Conservation (phyloP, 2,888 invertebrate genomes). For the Drosophila buzzatii region DNA sequence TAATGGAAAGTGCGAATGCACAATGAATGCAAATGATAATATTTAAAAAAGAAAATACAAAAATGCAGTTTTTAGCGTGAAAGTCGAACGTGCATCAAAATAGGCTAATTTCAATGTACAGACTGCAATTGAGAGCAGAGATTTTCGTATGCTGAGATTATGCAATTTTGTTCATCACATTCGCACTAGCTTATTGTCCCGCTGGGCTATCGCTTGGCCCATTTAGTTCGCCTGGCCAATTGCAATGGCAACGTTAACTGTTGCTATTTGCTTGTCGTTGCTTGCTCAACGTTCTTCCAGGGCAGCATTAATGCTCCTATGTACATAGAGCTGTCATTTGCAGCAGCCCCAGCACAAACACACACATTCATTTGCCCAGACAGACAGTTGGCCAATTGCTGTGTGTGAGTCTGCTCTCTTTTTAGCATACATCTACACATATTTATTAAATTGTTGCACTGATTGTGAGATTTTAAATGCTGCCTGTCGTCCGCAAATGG, state of each 20-base stretch:
- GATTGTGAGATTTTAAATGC: conserved; percentile 49
- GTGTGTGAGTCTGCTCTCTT: conserved; percentile 1
- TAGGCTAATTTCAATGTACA: neutral
- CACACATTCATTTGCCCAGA: conserved; percentile 34
- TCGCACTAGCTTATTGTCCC: conserved; percentile 4
- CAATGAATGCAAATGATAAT: conserved; percentile 7
- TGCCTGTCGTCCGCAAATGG: conserved; percentile 29
- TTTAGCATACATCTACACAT: conserved; percentile 17
- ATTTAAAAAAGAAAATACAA: neutral
- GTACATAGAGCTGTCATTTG: conserved; percentile 69
- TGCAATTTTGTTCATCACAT: conserved; percentile 12
- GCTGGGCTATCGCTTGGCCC: conserved; percentile 31
- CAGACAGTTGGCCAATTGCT: conserved; percentile 42
- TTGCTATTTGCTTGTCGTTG: conserved; percentile 27
- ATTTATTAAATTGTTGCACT: conserved; percentile 63
- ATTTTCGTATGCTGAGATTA: conserved; percentile 1
- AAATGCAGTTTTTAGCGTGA: neutral
- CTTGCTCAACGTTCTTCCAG: conserved; percentile 3
- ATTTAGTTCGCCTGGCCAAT: conserved; percentile 45
- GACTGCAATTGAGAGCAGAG: neutral
- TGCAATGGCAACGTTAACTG: conserved; percentile 20
- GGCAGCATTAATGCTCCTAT: conserved; percentile 70
- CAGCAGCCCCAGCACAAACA: conserved; percentile 36
- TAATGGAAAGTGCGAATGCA: conserved; percentile 9
- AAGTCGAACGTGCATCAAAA: neutral